Base-by-base conservation (phyloP, 2,888 invertebrate species). In the Slavum lentiscoides region DNA sequence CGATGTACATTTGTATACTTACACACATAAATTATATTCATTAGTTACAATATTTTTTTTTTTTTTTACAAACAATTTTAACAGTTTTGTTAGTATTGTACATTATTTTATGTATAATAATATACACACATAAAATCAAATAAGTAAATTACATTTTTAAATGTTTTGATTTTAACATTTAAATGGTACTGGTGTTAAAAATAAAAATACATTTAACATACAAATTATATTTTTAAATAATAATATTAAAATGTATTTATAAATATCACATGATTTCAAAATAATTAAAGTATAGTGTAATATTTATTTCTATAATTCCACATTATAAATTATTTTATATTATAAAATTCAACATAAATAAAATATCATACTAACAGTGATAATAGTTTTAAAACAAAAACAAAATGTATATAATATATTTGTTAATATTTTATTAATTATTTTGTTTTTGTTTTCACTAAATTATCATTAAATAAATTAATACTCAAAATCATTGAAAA, bases 1-100 rank as follows among this genome's bases (percentile, higher is more conserved):
- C 74, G 66, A 66, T 74, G 74, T 74, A 74, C 74, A 74, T 58
- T 74, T 58, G 55, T 66, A 67, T 74, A 66, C 55, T 66, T 39
- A 39, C 39, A 39, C 39, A 39, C 8, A 39, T 39, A 39, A 4
- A 13, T 55, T 74, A 67, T 66, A 58, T 58, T 67, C 7, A 39
- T 67, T 66, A 74, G 66, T 74, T 74, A 58, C 74, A 74, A 66
- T 61, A 66, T 66, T 21, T 74, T 23, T 66, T 66, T 66, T 66
- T 66, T 59, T 58, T 39, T 66, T 66, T 58, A 66, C 55, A 74
- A 55, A 66, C 17, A 74, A 1, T 43, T 74, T 39, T 55, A 74
- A 74, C 74, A 64, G 49, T 53, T 74, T 17, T 4, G 8, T n/a
- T 59, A 37, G 21, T 64, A 64, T 53, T n/a, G 15, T 23, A 69